phyloP scores from a whole-genome alignment of 2,113 vertebrate species.

The Macroglossus sobrinus region DNA sequence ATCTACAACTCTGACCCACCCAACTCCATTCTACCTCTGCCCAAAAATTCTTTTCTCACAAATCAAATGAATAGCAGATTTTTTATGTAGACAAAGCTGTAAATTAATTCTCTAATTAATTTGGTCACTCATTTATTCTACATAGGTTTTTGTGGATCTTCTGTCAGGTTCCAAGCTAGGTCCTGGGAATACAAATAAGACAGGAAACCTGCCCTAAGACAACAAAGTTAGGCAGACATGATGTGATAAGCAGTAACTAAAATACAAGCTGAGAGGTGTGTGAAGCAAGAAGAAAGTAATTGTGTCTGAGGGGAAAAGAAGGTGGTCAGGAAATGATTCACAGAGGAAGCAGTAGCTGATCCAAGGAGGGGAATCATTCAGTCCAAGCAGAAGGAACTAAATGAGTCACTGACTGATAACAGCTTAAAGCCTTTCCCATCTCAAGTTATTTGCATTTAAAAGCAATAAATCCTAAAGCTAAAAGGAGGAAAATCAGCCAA shows the following conservation, averaged over 20 bases:
- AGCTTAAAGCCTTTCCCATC: neutral
- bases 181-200: neutral
- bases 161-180: neutral
- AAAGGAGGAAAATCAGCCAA: neutral
- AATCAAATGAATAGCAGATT: neutral
- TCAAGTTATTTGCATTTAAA: conserved; percentile 29
- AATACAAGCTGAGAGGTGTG: neutral
- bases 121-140: neutral
- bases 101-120: neutral
- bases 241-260: neutral
- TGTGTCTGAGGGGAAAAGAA: neutral
- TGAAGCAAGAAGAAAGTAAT: neutral
- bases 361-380: neutral
- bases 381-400: neutral
- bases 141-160: neutral
- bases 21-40: too few species aligned
- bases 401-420: neutral
- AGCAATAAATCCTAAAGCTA: neutral
- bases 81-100: neutral
- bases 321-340: neutral
- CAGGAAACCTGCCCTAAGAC: neutral
- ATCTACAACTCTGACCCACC: neutral
- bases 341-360: neutral
- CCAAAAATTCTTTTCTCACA: neutral
- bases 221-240: neutral